A percentile compares a stretch with the other conserved stretches of the same genome.
Conservation (phyloP, 2,888 invertebrate genomes). For the Ophioninae sp. region DNA sequence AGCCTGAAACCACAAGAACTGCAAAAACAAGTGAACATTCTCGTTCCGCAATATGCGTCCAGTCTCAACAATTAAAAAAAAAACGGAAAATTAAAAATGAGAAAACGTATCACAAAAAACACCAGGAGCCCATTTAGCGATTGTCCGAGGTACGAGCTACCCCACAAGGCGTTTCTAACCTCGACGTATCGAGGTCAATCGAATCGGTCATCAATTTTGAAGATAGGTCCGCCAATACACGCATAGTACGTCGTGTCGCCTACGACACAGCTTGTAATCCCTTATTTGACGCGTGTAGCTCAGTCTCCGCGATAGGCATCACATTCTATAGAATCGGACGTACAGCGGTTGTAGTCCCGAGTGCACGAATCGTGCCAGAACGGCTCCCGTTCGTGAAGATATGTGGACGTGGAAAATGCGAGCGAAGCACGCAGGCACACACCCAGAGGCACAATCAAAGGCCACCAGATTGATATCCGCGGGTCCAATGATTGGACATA, state of each 20-base stretch:
- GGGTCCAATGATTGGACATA: constrained; percentile 8
- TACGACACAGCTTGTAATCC: not conserved
- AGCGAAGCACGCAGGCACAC: not conserved
- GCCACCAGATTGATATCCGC: not conserved
- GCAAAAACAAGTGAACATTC: too few species aligned
- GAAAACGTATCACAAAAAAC: too few species aligned
- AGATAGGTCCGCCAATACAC: not conserved
- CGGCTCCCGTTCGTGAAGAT: constrained; percentile 48
- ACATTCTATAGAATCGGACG: constrained; percentile 11
- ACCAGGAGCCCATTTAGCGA: too few species aligned
- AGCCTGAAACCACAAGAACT: too few species aligned
- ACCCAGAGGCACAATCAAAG: not conserved
- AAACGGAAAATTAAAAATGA: too few species aligned
- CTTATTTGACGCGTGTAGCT: not conserved
- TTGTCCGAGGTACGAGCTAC: too few species aligned
- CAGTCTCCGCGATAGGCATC: constrained; percentile 1
- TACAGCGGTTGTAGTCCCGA: not conserved
- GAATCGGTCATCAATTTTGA: too few species aligned
- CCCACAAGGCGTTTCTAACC: too few species aligned
- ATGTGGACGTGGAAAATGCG: constrained; percentile 38
- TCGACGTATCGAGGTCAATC: too few species aligned
- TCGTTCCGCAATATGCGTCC: too few species aligned
- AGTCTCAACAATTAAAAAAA: too few species aligned
- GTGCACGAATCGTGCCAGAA: constrained; percentile 24
- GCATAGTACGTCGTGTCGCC: not conserved